Evolutionary conservation across 2,797 vertebrate species (phyloP).

Genomic region (Sebastes minor): DNA sequence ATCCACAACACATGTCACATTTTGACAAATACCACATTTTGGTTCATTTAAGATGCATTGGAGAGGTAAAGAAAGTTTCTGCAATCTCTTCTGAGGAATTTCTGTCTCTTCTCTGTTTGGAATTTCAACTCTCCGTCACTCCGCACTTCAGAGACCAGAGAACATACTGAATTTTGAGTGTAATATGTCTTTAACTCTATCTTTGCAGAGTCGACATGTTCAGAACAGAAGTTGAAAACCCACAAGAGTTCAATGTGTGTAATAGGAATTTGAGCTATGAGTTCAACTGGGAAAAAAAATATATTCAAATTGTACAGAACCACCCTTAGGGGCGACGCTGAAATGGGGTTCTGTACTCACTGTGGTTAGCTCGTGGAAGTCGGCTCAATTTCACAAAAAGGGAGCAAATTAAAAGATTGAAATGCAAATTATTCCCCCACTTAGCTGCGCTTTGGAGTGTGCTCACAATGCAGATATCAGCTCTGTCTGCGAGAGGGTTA

Average conservation of each 20-base stretch:
- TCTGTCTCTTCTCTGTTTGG: neutral
- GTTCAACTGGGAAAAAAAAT: slow-evolving; percentile 12
- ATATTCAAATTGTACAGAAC: slow-evolving; percentile 47
- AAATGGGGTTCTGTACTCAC: slow-evolving; percentile 41
- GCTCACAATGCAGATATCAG: slow-evolving; percentile 27
- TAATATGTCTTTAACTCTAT: slow-evolving; percentile 14
- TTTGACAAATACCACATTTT: neutral
- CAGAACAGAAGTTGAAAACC: slow-evolving; percentile 29
- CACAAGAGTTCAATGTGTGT: slow-evolving; percentile 34
- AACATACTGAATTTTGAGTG: neutral
- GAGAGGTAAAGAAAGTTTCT: neutral
- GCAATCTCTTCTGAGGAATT: neutral
- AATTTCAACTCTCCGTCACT: neutral
- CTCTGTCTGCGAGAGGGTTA: neutral
- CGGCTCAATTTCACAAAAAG: slow-evolving; percentile 55
- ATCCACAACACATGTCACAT: neutral
- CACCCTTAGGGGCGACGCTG: slow-evolving; percentile 29
- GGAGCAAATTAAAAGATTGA: slow-evolving; percentile 69
- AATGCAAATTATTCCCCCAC: slow-evolving; percentile 63
- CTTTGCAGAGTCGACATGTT: slow-evolving; percentile 40
- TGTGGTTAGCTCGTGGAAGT: slow-evolving; percentile 43
- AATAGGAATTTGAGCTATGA: slow-evolving; percentile 38
- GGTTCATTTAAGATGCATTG: neutral
- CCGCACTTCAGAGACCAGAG: neutral
- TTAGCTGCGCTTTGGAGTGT: slow-evolving; percentile 41